A percentile compares a stretch with the other conserved stretches of the same genome.
Evolutionary conservation across 1,140 invertebrate species (phyloP).

Genomic region (Bombyx mandarina): DNA sequence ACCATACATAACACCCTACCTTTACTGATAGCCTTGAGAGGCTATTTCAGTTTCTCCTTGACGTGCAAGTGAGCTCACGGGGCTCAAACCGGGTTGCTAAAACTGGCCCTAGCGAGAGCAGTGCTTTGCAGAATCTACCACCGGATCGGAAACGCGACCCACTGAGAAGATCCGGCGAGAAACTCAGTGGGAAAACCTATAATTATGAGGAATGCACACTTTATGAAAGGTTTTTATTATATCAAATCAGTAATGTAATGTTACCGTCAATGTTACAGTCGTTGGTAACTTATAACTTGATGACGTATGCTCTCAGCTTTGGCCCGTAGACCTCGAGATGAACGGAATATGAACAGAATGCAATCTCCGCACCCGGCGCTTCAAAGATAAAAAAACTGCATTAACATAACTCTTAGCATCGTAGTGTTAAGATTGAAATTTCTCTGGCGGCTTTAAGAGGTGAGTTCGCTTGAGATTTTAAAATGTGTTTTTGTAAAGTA

Average conservation of each 20-base stretch:
- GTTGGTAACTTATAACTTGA: slow-evolving; percentile 3
- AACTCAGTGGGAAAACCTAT: background rate
- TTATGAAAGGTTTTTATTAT: background rate
- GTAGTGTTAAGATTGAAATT: slow-evolving; percentile 6
- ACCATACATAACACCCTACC: no score
- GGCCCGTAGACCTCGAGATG: slow-evolving; percentile 22
- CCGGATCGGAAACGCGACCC: no score
- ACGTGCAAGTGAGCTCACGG: no score
- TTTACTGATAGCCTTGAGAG: no score
- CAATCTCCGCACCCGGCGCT: slow-evolving; percentile 23
- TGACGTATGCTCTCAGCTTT: slow-evolving; percentile 15
- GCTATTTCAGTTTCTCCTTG: no score
- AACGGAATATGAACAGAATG: slow-evolving; percentile 34
- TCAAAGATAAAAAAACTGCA: slow-evolving; percentile 22
- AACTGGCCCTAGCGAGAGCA: no score
- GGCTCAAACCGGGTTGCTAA: no score
- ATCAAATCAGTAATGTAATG: background rate
- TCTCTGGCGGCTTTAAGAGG: background rate
- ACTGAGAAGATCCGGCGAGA: background rate
- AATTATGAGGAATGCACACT: background rate
- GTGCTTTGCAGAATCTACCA: no score
- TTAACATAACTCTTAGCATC: slow-evolving; percentile 1
- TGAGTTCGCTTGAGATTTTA: slow-evolving; percentile 2
- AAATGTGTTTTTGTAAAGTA: slow-evolving; percentile 2
- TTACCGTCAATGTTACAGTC: background rate